Percentiles rank a stretch among this genome's conserved stretches.
These are phyloP conservation scores for Cetonia aurata DNA, from an alignment of 2,888 invertebrate genomes.

Conservation along the genomic window DNA sequence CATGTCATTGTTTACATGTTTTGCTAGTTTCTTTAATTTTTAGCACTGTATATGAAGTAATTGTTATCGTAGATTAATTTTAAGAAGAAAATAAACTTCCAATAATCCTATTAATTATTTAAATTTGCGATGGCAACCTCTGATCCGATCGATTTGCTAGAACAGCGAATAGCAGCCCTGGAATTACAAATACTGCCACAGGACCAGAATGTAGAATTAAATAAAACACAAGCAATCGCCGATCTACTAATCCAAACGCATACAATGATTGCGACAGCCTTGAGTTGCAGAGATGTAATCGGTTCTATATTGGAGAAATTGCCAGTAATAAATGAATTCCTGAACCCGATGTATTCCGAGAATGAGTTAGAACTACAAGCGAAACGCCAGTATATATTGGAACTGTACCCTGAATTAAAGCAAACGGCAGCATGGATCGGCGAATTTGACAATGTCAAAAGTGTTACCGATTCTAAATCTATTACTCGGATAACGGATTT, in stretches of 20 bases:
- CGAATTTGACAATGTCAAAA: constrained; percentile 64
- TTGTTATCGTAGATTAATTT: too few species aligned
- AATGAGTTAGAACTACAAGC: constrained; percentile 65
- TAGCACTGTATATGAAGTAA: too few species aligned
- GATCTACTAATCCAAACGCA: constrained; percentile 67
- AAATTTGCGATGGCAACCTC: constrained; percentile 34
- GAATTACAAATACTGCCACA: constrained; percentile 66
- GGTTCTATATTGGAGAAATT: constrained; percentile 66
- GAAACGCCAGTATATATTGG: constrained; percentile 66
- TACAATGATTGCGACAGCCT: constrained; percentile 68
- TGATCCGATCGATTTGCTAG: constrained; percentile 63
- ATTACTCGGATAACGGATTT: constrained; percentile 66
- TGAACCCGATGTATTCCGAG: constrained; percentile 66
- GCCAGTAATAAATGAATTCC: constrained; percentile 66
- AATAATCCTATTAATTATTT: constrained; percentile 12
- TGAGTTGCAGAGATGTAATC: constrained; percentile 68
- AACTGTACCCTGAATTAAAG: constrained; percentile 66
- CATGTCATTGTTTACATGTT: too few species aligned
- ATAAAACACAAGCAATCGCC: constrained; percentile 60
- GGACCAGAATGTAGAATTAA: constrained; percentile 55
- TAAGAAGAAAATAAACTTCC: too few species aligned
- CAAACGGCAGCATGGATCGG: constrained; percentile 62
- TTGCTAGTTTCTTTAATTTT: too few species aligned
- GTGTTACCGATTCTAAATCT: constrained; percentile 65
- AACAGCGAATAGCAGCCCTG: constrained; percentile 66